Evolutionary conservation across 1,140 invertebrate genomes (phyloP), one percentile per base, ranked within the genome.

Genomic region (Drosophila saltans): DNA sequence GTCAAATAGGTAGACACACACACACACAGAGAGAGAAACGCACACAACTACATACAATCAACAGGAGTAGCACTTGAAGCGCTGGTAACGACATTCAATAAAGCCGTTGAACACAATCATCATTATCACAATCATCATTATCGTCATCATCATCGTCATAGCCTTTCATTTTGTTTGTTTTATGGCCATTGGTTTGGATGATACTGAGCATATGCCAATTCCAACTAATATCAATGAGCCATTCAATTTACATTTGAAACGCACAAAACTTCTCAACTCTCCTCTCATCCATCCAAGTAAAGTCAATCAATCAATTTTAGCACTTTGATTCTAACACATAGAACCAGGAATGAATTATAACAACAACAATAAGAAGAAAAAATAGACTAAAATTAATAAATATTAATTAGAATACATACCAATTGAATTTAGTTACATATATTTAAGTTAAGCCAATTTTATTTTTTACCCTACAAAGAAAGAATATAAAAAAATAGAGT

Each of bases 41-140:
- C 33, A 76, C 52, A 41, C 48, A 69, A 6, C 3, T 36, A 36
- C 56, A 56, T 16, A 69, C 39, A 43, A 30, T n/a, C 24, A 11
- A 41, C 56, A 72, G 64, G n/a, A 59, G 63, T 52, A 74, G 39
- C 64, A 72, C 65, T 61, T 64, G 45, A 65, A 59, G 39, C 45
- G 64, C 45, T 70, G 68, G 68, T 61, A 66, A 72, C 65, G 65
- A 67, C 70, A 72, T 52, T 52, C 45, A 62, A 57, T 61, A 45
- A 67, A 72, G 65, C 66, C 63, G 36, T 55, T 39, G 45, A 21
- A 41, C 40, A 61, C 41, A 39, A 39, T 61, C 16, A 61, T 65
- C 33, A 57, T 63, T 5, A 36, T 36, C 6, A 36, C 6, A 1
- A 36, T 36, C 6, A 36, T 36, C 33, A 36, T 36, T 1, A 36